A percentile compares a stretch with the other conserved stretches of the same genome.
These are phyloP conservation scores for Platerodrilus igneus DNA, from an alignment of 2,888 invertebrate genomes.

Conservation along the genomic window DNA sequence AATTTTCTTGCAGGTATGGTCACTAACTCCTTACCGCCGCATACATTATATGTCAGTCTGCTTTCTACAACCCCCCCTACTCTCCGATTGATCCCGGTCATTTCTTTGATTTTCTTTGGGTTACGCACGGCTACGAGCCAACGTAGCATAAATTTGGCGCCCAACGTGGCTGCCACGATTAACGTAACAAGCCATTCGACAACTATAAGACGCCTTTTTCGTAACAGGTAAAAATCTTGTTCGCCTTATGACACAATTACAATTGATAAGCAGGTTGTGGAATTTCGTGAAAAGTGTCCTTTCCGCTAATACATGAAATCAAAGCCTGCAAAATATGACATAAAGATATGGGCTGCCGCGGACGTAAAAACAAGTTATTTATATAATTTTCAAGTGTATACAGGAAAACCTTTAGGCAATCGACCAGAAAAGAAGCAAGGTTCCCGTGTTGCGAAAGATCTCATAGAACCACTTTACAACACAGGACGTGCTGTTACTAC, in stretches of 20 bases:
- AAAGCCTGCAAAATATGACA: conserved; percentile 15
- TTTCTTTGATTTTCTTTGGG: too few species aligned
- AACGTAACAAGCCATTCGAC: too few species aligned
- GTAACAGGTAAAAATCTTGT: conserved; percentile 5
- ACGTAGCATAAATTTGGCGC: too few species aligned
- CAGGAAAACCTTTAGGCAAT: conserved; percentile 24
- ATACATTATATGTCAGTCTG: too few species aligned
- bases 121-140: too few species aligned
- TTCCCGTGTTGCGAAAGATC: conserved; percentile 34
- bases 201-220: conserved; percentile 3
- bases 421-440: conserved; percentile 30
- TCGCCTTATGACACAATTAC: conserved; percentile 4
- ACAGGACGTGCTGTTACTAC: conserved; percentile 29
- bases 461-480: conserved; percentile 22
- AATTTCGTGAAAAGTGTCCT: conserved; percentile 12
- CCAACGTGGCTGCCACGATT: too few species aligned
- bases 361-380: conserved; percentile 12
- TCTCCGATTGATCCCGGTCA: too few species aligned
- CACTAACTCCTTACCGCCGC: too few species aligned
- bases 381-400: conserved; percentile 19
- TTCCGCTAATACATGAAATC: conserved; percentile 18
- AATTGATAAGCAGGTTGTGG: conserved; percentile 12
- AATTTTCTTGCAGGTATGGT: too few species aligned
- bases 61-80: too few species aligned
- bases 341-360: conserved; percentile 10